Percentiles rank a stretch among this genome's conserved stretches.
These are phyloP conservation scores for Pionites leucogaster DNA, from an alignment of 2,113 vertebrate species.

Conservation along the genomic window DNA sequence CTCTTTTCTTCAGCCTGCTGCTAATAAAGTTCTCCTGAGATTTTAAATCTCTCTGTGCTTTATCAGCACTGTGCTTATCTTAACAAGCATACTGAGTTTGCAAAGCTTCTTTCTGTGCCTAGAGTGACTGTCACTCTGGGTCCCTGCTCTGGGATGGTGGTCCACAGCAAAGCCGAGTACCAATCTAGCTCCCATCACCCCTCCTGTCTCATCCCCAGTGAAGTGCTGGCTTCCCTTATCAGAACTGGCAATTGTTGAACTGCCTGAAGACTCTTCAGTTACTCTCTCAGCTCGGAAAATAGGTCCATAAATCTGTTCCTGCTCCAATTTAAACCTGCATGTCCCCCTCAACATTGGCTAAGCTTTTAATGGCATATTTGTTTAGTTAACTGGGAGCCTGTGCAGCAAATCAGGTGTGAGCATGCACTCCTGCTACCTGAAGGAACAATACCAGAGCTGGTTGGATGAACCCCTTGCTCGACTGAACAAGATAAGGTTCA, in stretches of 20 bases:
- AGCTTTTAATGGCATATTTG: not conserved
- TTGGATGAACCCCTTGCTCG: accelerated
- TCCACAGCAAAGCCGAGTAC: not conserved
- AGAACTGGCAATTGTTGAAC: not conserved
- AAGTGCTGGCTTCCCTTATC: not conserved
- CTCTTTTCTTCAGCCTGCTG: not conserved
- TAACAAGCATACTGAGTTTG: not conserved
- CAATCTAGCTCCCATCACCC: not conserved
- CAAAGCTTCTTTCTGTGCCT: not conserved
- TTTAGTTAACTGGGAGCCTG: not conserved
- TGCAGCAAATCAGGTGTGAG: not conserved
- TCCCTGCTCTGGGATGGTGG: not conserved
- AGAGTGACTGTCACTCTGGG: not conserved
- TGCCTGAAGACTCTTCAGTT: not conserved
- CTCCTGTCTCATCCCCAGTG: not conserved
- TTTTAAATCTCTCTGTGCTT: conserved; percentile 26
- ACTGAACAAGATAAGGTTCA: not conserved
- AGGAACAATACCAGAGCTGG: not conserved
- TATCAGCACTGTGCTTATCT: not conserved
- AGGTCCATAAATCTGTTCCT: conserved; percentile 18
- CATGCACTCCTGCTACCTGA: not conserved
- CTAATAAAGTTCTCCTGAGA: not conserved
- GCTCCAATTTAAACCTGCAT: not conserved
- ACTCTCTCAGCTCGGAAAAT: not conserved
- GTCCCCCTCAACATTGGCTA: not conserved